Evolutionary conservation across 1,140 invertebrate genomes (phyloP).

Genomic region (Metaphire vulgaris): DNA sequence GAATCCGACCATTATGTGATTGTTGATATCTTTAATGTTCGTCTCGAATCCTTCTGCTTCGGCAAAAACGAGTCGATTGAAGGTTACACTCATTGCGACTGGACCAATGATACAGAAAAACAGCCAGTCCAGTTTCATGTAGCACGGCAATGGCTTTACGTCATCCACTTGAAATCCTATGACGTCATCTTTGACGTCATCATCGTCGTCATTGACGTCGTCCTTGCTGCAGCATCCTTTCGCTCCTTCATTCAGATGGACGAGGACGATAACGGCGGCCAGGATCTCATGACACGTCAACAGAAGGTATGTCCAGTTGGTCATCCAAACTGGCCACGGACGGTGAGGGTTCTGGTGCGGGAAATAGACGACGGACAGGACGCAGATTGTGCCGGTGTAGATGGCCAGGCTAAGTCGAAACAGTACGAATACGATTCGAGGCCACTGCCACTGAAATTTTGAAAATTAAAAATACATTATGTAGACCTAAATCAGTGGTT

Average conservation of each 20-base stretch:
- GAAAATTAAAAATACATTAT: too few species aligned
- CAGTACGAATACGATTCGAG: not conserved
- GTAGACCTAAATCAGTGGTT: too few species aligned
- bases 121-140: not conserved
- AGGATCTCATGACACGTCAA: not conserved
- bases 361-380: not conserved
- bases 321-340: not conserved
- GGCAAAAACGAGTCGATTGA: not conserved
- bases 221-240: not conserved
- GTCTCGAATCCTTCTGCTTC: not conserved
- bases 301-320: not conserved
- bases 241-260: not conserved
- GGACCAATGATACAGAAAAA: not conserved
- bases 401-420: not conserved
- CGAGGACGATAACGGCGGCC: not conserved
- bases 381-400: not conserved
- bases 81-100: not conserved
- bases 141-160: not conserved
- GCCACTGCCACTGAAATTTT: not conserved
- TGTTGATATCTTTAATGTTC: not conserved
- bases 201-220: not conserved
- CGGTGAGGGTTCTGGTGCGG: not conserved
- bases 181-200: not conserved
- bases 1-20: not conserved
- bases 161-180: too few species aligned